A percentile compares a stretch with the other conserved stretches of the same genome.
These are phyloP conservation scores for Diarsia dahlii DNA, from an alignment of 2,888 invertebrate genomes.

Conservation along the genomic window DNA sequence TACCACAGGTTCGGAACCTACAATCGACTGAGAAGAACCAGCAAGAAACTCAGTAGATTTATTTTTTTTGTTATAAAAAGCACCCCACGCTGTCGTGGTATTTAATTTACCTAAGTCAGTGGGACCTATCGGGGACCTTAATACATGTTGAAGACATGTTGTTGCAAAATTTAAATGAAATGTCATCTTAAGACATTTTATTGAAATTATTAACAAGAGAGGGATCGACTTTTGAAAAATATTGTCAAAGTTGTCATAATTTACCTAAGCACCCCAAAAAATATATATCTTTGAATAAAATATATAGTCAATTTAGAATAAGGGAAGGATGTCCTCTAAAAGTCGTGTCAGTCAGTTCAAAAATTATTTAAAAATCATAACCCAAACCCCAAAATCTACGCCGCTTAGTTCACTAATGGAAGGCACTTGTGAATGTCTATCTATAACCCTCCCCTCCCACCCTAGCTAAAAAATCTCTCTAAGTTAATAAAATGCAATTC, in stretches of 20 bases:
- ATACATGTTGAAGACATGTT: conserved; percentile 50
- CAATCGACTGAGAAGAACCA: conserved; percentile 87
- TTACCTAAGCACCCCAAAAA: conserved; percentile 47
- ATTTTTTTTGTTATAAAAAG: conserved; percentile 12
- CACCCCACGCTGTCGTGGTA: conserved; percentile 45
- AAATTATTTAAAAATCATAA: background rate
- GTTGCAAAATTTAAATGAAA: background rate
- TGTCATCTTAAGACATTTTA: background rate
- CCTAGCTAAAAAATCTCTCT: background rate
- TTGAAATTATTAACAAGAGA: conserved; percentile 6
- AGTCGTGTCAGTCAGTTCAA: conserved; percentile 49
- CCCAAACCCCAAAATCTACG: conserved; percentile 30
- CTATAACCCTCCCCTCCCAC: background rate
- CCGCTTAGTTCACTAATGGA: conserved; percentile 14
- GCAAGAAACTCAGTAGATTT: conserved; percentile 86
- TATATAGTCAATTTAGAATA: too few species aligned
- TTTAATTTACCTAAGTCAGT: conserved; percentile 62
- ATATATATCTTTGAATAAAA: background rate
- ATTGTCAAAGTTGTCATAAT: conserved; percentile 12
- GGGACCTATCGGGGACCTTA: conserved; percentile 48
- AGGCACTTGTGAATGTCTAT: conserved; percentile 34
- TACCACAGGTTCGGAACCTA: conserved; percentile 84
- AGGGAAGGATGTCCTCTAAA: conserved; percentile 47
- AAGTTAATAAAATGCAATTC: background rate
- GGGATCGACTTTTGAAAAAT: background rate